Evolutionary conservation across 1,140 invertebrate genomes (phyloP).

Genomic region (Ceratosolen fusciceps): DNA sequence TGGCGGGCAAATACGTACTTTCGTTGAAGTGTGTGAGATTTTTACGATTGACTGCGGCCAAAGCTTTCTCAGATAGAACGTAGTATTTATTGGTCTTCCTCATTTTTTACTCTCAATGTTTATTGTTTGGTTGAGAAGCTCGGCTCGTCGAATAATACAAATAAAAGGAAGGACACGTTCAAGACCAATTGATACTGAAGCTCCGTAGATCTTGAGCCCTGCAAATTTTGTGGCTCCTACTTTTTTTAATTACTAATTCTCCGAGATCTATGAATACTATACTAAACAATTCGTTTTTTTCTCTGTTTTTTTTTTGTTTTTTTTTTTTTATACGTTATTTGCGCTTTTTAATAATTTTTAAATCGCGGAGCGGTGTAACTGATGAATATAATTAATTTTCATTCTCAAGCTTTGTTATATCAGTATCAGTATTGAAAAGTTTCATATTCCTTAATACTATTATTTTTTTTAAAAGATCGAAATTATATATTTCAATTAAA

Average conservation of each 20-base stretch:
- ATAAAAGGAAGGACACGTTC: slow-evolving; percentile 19
- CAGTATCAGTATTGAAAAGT: too few species aligned
- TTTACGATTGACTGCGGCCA: slow-evolving; percentile 30
- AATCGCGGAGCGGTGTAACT: too few species aligned
- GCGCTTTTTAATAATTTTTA: too few species aligned
- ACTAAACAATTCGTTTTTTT: too few species aligned
- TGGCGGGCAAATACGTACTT: slow-evolving; percentile 48
- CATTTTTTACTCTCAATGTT: slow-evolving; percentile 23
- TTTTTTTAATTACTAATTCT: neutral
- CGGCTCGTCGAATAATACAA: slow-evolving; percentile 30
- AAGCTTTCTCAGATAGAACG: slow-evolving; percentile 21
- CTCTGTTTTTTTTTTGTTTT: too few species aligned
- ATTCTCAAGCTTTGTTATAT: too few species aligned
- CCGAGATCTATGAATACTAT: too few species aligned
- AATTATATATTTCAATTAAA: too few species aligned
- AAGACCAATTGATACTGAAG: slow-evolving; percentile 20
- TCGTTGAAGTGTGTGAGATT: slow-evolving; percentile 25
- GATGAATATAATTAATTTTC: too few species aligned
- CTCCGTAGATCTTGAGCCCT: neutral
- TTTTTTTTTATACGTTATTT: too few species aligned
- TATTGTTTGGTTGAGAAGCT: slow-evolving; percentile 35
- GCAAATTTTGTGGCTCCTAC: neutral
- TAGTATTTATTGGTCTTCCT: neutral
- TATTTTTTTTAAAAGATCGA: too few species aligned
- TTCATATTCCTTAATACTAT: too few species aligned